Evolutionary conservation across 2,888 invertebrate species (phyloP).

Genomic region (Craniophora ligustri): DNA sequence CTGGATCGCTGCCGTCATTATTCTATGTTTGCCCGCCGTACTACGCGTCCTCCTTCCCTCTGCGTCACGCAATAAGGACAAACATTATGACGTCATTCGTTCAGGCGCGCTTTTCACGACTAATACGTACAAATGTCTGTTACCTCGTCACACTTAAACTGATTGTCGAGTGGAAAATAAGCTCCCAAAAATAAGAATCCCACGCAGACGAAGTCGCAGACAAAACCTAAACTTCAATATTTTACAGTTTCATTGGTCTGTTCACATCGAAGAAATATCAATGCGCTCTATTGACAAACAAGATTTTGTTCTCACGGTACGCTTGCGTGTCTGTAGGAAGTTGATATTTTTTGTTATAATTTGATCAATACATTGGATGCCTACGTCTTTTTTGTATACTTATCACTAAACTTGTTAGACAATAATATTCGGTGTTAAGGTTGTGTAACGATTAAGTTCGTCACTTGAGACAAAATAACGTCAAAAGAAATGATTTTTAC

Average conservation of each 20-base stretch:
- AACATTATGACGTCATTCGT: constrained; percentile 48
- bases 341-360: constrained; percentile 24
- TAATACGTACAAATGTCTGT: no score
- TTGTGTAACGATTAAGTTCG: constrained; percentile 4
- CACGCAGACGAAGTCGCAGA: no score
- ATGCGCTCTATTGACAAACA: constrained; percentile 19
- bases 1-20: constrained; percentile 49
- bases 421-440: no score
- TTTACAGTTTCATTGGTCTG: constrained; percentile 8
- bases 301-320: constrained; percentile 39
- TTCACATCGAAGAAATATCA: constrained; percentile 12
- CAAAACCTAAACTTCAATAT: background rate
- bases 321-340: constrained; percentile 35
- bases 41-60: constrained; percentile 59
- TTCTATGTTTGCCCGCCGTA: constrained; percentile 23
- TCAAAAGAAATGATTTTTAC: background rate
- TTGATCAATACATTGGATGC: constrained; percentile 10
- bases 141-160: no score
- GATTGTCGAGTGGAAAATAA: no score
- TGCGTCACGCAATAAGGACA: constrained; percentile 64
- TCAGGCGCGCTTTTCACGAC: constrained; percentile 45
- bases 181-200: no score
- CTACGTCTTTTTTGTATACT: background rate
- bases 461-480: background rate
- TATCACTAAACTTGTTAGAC: background rate